A percentile compares a stretch with the other conserved stretches of the same genome.
phyloP scores from a whole-genome alignment of 2,888 invertebrate species.

The Dorcus hopei region DNA sequence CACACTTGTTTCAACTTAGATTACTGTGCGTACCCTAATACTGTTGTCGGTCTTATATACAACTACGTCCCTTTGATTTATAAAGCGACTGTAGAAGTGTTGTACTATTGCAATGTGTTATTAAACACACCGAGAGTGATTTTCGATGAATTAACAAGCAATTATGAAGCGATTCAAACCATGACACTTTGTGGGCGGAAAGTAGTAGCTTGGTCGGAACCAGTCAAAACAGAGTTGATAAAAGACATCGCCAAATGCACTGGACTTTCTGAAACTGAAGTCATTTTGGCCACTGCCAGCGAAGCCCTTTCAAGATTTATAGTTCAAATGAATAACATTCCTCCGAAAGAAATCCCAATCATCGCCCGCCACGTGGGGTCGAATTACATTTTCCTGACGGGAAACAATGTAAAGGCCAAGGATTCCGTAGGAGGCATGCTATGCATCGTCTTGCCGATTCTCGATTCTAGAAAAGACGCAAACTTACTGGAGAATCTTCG shows the following conservation, averaged over 20 bases:
- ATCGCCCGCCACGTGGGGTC: conserved; percentile 58
- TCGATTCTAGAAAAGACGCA: conserved; percentile 41
- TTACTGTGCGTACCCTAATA: conserved; percentile 45
- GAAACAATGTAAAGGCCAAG: conserved; percentile 44
- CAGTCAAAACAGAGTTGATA: conserved; percentile 57
- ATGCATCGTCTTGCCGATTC: conserved; percentile 63
- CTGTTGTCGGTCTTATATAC: conserved; percentile 41
- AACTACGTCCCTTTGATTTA: conserved; percentile 51
- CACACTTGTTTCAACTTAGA: conserved; percentile 39
- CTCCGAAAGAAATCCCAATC: conserved; percentile 59
- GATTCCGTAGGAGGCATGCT: conserved; percentile 58
- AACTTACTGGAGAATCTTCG: conserved; percentile 39
- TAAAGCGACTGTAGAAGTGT: conserved; percentile 46
- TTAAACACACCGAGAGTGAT: conserved; percentile 54
- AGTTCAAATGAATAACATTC: conserved; percentile 49
- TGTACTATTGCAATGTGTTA: conserved; percentile 47
- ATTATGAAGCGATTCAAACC: conserved; percentile 56
- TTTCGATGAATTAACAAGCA: conserved; percentile 59
- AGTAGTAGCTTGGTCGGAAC: conserved; percentile 69
- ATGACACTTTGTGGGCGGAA: conserved; percentile 69
- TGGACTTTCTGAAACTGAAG: conserved; percentile 62
- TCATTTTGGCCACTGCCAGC: conserved; percentile 61
- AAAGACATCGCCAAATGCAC: conserved; percentile 58
- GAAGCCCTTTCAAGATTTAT: conserved; percentile 65
- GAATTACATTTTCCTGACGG: conserved; percentile 56